A percentile compares a stretch with the other conserved stretches of the same genome.
phyloP scores from a whole-genome alignment of 2,113 vertebrate species.

The Neolamprologus toae region DNA sequence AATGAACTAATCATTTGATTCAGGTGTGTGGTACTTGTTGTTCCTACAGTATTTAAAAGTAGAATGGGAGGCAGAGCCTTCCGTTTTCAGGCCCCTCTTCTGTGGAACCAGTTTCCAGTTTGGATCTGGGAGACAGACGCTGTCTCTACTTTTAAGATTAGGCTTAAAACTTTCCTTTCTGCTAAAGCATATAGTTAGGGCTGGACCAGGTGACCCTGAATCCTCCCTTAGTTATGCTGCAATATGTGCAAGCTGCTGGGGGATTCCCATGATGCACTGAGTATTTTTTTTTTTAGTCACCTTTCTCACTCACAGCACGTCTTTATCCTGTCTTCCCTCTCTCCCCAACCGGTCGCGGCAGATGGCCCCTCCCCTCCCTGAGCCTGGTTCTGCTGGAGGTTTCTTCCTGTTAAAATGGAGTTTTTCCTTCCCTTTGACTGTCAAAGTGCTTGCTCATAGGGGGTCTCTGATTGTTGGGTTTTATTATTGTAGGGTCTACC shows the following conservation, averaged over 20 bases:
- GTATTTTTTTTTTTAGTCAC: not conserved
- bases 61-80: not conserved
- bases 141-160: not conserved
- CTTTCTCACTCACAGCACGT: rapidly evolving
- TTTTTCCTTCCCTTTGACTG: not conserved
- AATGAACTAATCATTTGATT: not conserved
- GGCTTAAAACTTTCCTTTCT: not conserved
- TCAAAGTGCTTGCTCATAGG: not conserved
- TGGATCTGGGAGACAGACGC: rapidly evolving
- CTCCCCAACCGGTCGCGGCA: rapidly evolving
- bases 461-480: not conserved
- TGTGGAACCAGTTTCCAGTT: not conserved
- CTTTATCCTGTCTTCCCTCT: not conserved
- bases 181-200: rapidly evolving
- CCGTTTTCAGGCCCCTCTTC: not conserved
- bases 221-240: not conserved
- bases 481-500: not conserved
- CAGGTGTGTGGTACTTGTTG: not conserved
- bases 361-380: not conserved
- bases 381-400: not conserved
- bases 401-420: not conserved
- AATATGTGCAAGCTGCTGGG: not conserved
- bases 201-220: not conserved
- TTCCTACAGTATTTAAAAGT: not conserved
- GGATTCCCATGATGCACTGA: not conserved